These are phyloP conservation scores for Nesidiocoris tenuis DNA, from an alignment of 2,888 invertebrate genomes.

Conservation along the genomic window DNA sequence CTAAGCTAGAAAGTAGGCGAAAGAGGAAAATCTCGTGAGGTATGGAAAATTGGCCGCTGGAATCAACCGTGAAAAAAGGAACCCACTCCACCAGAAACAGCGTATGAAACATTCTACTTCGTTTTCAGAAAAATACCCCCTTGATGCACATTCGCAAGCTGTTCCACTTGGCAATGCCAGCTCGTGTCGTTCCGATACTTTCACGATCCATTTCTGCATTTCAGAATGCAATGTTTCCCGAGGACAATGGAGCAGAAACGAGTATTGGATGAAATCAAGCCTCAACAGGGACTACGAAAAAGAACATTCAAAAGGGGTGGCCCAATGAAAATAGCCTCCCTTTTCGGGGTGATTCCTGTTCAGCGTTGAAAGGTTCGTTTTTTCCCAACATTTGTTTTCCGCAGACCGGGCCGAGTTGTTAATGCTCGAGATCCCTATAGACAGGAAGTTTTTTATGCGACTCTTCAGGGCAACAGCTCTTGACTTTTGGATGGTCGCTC, in stretches of 20 bases:
- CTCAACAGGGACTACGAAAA: neutral
- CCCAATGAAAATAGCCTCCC: neutral
- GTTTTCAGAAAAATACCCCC: neutral
- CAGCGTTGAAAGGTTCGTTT: neutral
- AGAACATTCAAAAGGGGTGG: neutral
- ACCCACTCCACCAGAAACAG: neutral
- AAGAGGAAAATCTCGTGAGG: no score
- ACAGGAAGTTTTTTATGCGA: neutral
- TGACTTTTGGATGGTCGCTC: neutral
- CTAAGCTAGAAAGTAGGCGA: no score
- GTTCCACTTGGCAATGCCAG: neutral
- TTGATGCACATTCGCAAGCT: neutral
- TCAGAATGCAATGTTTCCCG: neutral
- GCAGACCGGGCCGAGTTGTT: neutral
- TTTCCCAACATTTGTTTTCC: neutral
- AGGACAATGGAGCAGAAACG: neutral
- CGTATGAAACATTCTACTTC: neutral
- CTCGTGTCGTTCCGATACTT: neutral
- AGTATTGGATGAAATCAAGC: neutral
- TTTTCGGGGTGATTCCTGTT: neutral
- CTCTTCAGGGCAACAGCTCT: neutral
- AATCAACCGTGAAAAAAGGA: neutral
- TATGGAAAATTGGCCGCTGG: neutral
- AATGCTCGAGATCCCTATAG: neutral
- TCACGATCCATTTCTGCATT: neutral